phyloP scores from a whole-genome alignment of 2,888 invertebrate species.

The Netelia inedita region DNA sequence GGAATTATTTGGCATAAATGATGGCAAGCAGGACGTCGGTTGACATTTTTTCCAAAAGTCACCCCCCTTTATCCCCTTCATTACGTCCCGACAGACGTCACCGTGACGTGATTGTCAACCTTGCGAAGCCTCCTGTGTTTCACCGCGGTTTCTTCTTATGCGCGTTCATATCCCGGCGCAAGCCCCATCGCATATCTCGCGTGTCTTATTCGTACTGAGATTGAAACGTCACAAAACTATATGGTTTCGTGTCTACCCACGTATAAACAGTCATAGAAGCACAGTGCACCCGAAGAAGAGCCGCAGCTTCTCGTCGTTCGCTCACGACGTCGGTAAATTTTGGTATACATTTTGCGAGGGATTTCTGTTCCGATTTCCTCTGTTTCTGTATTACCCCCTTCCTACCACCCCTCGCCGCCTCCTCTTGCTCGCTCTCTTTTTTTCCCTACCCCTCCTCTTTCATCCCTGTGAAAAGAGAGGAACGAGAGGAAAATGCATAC shows the following conservation, averaged over 20 bases:
- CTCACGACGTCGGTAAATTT: constrained; percentile 45
- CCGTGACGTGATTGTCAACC: constrained; percentile 40
- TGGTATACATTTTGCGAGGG: constrained; percentile 36
- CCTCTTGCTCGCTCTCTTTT: not conserved
- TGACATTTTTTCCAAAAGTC: too few species aligned
- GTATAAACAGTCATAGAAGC: constrained; percentile 37
- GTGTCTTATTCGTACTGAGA: constrained; percentile 48
- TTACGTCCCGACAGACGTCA: constrained; percentile 34
- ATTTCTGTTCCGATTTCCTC: constrained; percentile 31
- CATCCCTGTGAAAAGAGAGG: constrained; percentile 6
- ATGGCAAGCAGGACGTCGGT: too few species aligned
- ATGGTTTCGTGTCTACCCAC: constrained; percentile 41
- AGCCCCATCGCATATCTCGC: constrained; percentile 13
- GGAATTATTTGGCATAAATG: not conserved
- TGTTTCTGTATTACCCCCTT: not conserved
- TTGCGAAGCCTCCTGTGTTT: constrained; percentile 21
- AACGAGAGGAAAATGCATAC: constrained; percentile 49
- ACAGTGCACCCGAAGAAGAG: not conserved
- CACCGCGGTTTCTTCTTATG: not conserved
- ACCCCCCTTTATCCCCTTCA: not conserved
- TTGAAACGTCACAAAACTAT: constrained; percentile 65
- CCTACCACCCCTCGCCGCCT: not conserved
- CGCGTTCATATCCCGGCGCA: constrained; percentile 14
- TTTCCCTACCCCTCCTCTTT: constrained; percentile 14
- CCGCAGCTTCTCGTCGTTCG: constrained; percentile 28